These are phyloP conservation scores for Teleogryllus occipitalis DNA, from an alignment of 1,140 invertebrate species.

Conservation along the genomic window DNA sequence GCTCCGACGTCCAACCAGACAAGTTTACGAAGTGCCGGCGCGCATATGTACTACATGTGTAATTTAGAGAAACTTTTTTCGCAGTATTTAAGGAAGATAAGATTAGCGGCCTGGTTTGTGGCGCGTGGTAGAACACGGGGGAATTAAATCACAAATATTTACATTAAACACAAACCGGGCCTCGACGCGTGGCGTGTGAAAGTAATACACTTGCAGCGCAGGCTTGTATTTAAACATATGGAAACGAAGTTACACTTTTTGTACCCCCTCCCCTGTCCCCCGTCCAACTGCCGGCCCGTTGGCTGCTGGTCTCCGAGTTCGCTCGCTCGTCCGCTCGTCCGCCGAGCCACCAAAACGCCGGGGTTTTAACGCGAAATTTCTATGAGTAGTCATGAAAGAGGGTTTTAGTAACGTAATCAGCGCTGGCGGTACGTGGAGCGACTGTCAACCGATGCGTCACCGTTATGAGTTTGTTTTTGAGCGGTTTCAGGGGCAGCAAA, in stretches of 20 bases:
- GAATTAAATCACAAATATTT: conserved; percentile 6
- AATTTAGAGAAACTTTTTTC: neutral
- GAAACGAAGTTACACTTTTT: neutral
- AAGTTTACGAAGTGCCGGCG: neutral
- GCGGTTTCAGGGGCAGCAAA: too few relatives aligned
- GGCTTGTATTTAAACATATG: conserved; percentile 1
- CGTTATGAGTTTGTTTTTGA: neutral
- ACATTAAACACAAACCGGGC: neutral
- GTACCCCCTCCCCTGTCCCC: neutral
- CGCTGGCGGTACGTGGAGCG: neutral
- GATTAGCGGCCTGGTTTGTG: neutral
- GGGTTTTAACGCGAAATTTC: neutral
- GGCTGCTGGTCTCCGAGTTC: too few relatives aligned
- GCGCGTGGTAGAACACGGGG: neutral
- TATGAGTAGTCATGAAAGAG: neutral
- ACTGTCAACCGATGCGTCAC: neutral
- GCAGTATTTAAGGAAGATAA: conserved; percentile 5
- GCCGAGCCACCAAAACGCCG: neutral
- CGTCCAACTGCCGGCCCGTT: too few relatives aligned
- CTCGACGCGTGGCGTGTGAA: neutral
- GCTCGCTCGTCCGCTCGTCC: neutral
- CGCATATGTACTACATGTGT: neutral
- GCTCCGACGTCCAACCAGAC: neutral
- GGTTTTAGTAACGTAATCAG: neutral
- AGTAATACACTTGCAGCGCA: neutral